Conservation (phyloP, 2,888 invertebrate genomes). For the Lasioglossum figueresi region DNA sequence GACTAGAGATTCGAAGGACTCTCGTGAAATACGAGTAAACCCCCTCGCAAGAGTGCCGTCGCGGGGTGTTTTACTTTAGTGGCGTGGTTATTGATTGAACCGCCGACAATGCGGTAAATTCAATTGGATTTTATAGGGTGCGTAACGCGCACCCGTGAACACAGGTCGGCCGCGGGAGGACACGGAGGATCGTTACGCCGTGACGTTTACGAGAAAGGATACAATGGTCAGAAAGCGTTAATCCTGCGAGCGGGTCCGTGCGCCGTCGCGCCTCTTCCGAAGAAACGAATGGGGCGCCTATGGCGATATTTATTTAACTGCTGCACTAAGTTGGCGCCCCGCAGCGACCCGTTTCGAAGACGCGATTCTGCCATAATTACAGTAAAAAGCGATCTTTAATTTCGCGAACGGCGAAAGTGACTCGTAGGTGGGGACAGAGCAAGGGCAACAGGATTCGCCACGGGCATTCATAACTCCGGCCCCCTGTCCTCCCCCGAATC, state of each 20-base stretch:
- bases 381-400: slow-evolving; percentile 76
- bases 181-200: slow-evolving; percentile 45
- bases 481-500: background rate
- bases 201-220: slow-evolving; percentile 64
- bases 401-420: slow-evolving; percentile 65
- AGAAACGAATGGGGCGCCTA: slow-evolving; percentile 70
- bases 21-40: background rate
- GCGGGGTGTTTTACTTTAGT: slow-evolving; percentile 27
- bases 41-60: background rate
- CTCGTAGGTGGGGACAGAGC: slow-evolving; percentile 48
- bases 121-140: slow-evolving; percentile 65
- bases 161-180: slow-evolving; percentile 13
- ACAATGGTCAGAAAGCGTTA: slow-evolving; percentile 66
- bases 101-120: slow-evolving; percentile 63
- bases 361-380: slow-evolving; percentile 76
- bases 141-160: slow-evolving; percentile 61
- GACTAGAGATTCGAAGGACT: background rate
- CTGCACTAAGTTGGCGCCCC: slow-evolving; percentile 76
- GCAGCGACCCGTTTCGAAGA: slow-evolving; percentile 73
- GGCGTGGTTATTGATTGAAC: slow-evolving; percentile 41
- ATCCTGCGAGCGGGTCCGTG: slow-evolving; percentile 49
- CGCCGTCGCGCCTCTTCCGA: slow-evolving; percentile 65
- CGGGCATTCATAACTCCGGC: slow-evolving; percentile 26
- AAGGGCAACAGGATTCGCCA: slow-evolving; percentile 20
- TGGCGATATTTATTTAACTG: slow-evolving; percentile 78